Evolutionary conservation across 1,140 invertebrate species (phyloP).

Genomic region (Sitobion miscanthi): DNA sequence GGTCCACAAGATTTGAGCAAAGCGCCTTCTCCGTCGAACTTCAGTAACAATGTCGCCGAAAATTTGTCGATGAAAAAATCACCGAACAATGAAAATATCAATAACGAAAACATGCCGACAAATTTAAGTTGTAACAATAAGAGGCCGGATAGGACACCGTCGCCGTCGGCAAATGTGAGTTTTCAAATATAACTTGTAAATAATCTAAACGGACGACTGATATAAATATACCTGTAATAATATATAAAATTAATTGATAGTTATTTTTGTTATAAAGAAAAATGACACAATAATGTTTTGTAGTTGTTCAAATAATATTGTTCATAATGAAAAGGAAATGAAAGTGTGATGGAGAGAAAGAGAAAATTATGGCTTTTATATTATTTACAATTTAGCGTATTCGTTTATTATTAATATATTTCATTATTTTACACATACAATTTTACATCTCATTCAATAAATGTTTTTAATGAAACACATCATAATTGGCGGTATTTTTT

Average conservation of each 20-base stretch:
- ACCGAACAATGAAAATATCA: constrained; percentile 51
- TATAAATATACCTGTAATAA: no score
- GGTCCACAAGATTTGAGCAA: constrained; percentile 70
- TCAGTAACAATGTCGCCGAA: constrained; percentile 62
- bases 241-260: no score
- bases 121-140: constrained; percentile 59
- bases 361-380: background rate
- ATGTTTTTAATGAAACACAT: background rate
- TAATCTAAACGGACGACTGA: background rate
- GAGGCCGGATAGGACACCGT: constrained; percentile 58
- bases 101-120: constrained; percentile 56
- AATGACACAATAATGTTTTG: background rate
- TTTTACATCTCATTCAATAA: background rate
- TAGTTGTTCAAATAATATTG: background rate
- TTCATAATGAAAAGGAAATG: background rate
- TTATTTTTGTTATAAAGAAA: no score
- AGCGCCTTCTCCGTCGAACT: constrained; percentile 61
- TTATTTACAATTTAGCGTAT: background rate
- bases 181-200: background rate
- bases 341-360: background rate
- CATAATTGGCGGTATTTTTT: background rate
- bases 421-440: background rate
- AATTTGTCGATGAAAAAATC: constrained; percentile 61
- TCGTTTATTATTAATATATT: background rate
- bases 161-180: constrained; percentile 57